Evolutionary conservation across 2,888 invertebrate species (phyloP), one percentile per base, ranked within the genome.

Genomic region (Acanthopleura granulata): DNA sequence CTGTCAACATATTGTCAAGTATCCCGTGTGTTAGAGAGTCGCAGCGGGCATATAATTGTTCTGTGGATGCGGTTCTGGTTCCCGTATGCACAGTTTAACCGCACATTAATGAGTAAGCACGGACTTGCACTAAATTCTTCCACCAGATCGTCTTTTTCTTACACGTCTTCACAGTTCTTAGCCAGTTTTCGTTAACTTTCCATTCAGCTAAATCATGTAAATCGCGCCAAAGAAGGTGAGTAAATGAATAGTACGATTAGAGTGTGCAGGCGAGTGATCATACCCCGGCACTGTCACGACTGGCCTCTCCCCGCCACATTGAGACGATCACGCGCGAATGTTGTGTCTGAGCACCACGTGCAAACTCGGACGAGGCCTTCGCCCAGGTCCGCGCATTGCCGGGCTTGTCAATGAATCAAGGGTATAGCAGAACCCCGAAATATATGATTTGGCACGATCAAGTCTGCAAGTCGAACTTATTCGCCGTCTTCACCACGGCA

Each of bases 401-500:
- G 25, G 16, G 66, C 66, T 66, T 27, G 22, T 66, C 66, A 66
- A 66, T 66, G 66, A 27, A 66, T 22, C 57, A 57, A 66, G n/a
- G 25, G 27, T 66, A 22, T 66, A 16, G 16, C 22, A 66, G 66
- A 66, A 66, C 66, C 66, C 66, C 29, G 66, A 18, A 66, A 66
- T 66, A 27, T 66, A 66, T 66, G 66, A 66, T 66, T 66, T 22
- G 29, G 66, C 66, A 66, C 66, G 66, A 22, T 66, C 66, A 27
- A 66, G 27, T 66, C 66, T 22, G 1, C 66, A 66, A 66, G 66
- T 27, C 22, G 66, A 66, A 15, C 25, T 27, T 66, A 66, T 66
- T 40, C 40, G 4, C 40, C 40, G 40, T 40, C 40, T 40, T 40
- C 40, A 9, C 40, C 40, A 6, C 40, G 40, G 40, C 40, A 40